Evolutionary conservation across 1,140 invertebrate genomes (phyloP), one percentile per base, ranked within the genome.

Genomic region (Helicoverpa zea): DNA sequence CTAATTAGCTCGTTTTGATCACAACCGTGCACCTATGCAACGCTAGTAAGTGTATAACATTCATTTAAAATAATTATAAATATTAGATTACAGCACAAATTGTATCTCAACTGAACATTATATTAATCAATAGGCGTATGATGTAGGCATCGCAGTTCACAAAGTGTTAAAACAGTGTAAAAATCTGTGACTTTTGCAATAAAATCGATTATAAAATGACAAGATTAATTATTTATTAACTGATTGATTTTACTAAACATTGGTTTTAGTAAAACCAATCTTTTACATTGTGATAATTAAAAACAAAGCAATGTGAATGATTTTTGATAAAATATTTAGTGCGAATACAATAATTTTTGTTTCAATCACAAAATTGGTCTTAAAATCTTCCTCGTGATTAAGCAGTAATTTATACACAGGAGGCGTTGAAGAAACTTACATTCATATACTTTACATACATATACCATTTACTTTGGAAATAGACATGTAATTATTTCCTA

Each of bases 1-100:
- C 66, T 63, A 70, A 10, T 56, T 63, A 64, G 47, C 52, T 70
- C 76, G 68, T 58, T 81, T 66, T 56, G 68, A 79, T 82, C 59
- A 82, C 75, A 82, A 82, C 81, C 81, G 75, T 74, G 75, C 80
- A 68, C 13, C 73, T 77, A 72, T 64, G 51, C 76, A 77, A 77
- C 51, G 76, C 76, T 78, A 63, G 23, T 47, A 66, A 78, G 75
- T 78, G 59, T 66, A 78, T 61, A 78, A 66, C 66, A 9, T 18
- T 68, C 5, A 43, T 68, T 79, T 70, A 70, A 56, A 52, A 23
- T 61, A 61, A 49, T 61, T 58, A 79, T 68, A 79, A 70, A 79
- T 79, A 79, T 56, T 58, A 68, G 35, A 70, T 70, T 79, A 79
- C 63, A 58, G 49, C 14, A 78, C 51, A 49, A 79, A 49, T 64